Base-by-base conservation (phyloP, 1,140 invertebrate genomes). In the Scaptodrosophila lebanonensis region DNA sequence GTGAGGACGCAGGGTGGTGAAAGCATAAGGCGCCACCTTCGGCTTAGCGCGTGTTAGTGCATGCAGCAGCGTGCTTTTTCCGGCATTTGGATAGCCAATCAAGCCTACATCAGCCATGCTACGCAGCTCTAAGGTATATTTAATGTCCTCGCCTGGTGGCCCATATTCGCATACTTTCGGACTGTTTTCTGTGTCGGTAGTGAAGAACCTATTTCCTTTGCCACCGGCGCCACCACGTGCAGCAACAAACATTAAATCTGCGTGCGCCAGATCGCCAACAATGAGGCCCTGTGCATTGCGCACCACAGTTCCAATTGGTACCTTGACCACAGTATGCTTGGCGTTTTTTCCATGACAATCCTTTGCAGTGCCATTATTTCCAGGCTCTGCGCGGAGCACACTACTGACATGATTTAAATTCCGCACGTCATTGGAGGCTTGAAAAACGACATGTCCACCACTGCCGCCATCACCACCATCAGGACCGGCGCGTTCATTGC, bases 401-500 rank as follows among this genome's bases (percentile, higher is more conserved):
- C 90, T 72, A 1, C 82, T 71, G 33, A 97, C 72, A 73, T 93
- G 89, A 47, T 90, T 90, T n/a, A 98, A 89, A 71, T 94, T 95
- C 57, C 91, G 94, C 2, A 92, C 88, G 68, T 92, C 89, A 30
- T 85, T 84, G 5, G 90, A 89, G 11, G 93, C 93, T 89, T 94
- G 87, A 72, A 98, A 95, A 39, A 99, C 91, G 1, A 99, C 93
- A 89, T 99, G 98, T 0, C 95, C 98, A n/a, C 98, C 98, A 84
- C 97, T 91, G 1, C 98, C 98, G 7, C 98, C 98, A 88, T 99
- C 95, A 0, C 97, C 98, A 2, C 98, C 98, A 88, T 97, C 95
- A 0, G 98, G 97, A 4, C 98, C 98, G 0, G 94, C 97, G 53
- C 89, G 90, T 61, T 97, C 95, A 76, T 97, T 97, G 11, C 88